These are phyloP conservation scores for Anthoscopus minutus DNA, from an alignment of 2,113 vertebrate genomes.

Conservation along the genomic window DNA sequence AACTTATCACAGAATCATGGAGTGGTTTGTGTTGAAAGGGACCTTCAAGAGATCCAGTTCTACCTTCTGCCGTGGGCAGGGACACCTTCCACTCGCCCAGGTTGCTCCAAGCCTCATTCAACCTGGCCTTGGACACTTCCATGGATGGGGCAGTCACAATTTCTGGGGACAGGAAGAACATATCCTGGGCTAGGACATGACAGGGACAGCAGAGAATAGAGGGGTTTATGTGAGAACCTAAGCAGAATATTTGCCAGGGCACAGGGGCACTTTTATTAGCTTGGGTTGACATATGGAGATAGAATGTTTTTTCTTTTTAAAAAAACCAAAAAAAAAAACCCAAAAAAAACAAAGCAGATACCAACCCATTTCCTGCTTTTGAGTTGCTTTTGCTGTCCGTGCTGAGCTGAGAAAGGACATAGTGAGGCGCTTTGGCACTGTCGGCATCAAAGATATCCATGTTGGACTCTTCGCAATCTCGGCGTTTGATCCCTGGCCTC, in stretches of 20 bases:
- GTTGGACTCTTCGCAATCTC: slow-evolving; percentile 81
- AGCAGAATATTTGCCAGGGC: slow-evolving; percentile 31
- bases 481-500: slow-evolving; percentile 89
- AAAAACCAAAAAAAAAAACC: slow-evolving; percentile 51
- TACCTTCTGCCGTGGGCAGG: neutral
- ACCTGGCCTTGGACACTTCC: neutral
- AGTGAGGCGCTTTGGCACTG: slow-evolving; percentile 98
- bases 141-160: neutral
- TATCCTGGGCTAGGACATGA: neutral
- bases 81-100: neutral
- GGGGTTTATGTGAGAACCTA: slow-evolving; percentile 53
- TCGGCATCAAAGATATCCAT: slow-evolving; percentile 99
- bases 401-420: slow-evolving; percentile 96
- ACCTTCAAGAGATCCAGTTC: neutral
- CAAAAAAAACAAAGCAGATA: slow-evolving; percentile 76
- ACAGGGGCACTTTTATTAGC: slow-evolving; percentile 30
- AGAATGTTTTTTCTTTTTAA: slow-evolving; percentile 20
- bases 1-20: neutral
- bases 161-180: neutral
- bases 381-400: slow-evolving; percentile 87
- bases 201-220: neutral
- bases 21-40: neutral
- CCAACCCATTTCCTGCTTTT: slow-evolving; percentile 93
- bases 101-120: neutral
- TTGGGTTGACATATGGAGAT: slow-evolving; percentile 59